Evolutionary conservation across 1,140 invertebrate species (phyloP), one percentile per base, ranked within the genome.

Genomic region (Drosophila jambulina): DNA sequence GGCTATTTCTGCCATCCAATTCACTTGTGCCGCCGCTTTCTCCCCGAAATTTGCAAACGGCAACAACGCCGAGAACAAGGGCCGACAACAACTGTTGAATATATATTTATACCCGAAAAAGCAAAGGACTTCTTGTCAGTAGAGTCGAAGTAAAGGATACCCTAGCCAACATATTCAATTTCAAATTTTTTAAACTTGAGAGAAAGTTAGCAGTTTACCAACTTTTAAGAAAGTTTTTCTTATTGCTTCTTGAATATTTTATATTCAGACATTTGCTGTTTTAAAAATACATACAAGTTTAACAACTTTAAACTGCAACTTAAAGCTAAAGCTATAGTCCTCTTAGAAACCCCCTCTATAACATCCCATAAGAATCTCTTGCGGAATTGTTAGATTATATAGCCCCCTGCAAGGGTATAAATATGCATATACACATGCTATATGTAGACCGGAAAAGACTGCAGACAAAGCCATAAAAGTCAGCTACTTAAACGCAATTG

Each of bases 401-500:
- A 6, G n/a, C 56, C 21, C 27, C 4, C 36, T 12, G 62, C 62
- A 17, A 40, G 54, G 23, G 62, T 58, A 65, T 49, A 12, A 34
- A 29, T 43, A 54, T 74, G 36, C 21, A 62, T 40, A 59, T 21
- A 48, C 4, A 38, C 49, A 51, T 51, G n/a, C 49, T 27, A 19
- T 32, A 58, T 78, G 53, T 17, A 46, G 61, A 29, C 27, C 43
- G 45, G 53, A 42, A 71, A 43, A 48, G 48, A 58, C 80, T 78
- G 69, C 69, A 84, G 69, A 51, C 65, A 54, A 82, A 78, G 68
- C 61, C 81, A 84, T 88, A 88, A 88, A 88, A 88, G 75, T 90
- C 78, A 71, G 81, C 78, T 84, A 84, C 81, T 90, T 88, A 90
- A 88, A 88, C 78, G 81, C 78, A 81, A 84, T 84, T 88, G 82